Evolutionary conservation across 2,113 vertebrate species (phyloP).

Genomic region (Spea bombifrons): DNA sequence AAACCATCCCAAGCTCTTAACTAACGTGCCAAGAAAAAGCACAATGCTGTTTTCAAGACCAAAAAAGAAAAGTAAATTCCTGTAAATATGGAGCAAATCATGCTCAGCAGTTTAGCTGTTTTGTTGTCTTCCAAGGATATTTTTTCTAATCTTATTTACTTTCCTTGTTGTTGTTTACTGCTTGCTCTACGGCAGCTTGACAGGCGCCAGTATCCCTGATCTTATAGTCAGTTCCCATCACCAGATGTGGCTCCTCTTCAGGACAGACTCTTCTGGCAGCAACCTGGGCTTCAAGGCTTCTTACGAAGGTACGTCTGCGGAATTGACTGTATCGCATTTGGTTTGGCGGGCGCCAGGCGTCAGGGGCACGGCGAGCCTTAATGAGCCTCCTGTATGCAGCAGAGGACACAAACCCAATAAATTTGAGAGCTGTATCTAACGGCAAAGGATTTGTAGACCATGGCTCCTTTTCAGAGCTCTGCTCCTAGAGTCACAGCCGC

Average conservation of each 20-base stretch:
- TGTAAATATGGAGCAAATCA: too few species aligned
- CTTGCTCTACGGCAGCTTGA: conserved; percentile 71
- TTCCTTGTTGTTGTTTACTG: conserved; percentile 5
- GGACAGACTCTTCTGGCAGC: conserved; percentile 92
- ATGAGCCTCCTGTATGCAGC: neutral
- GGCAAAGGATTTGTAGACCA: neutral
- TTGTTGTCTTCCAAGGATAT: neutral
- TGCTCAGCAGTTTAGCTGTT: too few species aligned
- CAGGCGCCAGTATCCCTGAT: conserved; percentile 88
- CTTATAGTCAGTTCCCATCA: conserved; percentile 95
- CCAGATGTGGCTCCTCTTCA: conserved; percentile 99
- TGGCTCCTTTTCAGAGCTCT: neutral
- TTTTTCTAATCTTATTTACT: neutral
- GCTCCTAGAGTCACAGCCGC: neutral
- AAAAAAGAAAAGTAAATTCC: too few species aligned
- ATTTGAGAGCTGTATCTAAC: neutral
- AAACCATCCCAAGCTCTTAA: too few species aligned
- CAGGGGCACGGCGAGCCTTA: neutral
- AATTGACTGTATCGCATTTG: neutral
- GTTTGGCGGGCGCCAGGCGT: neutral
- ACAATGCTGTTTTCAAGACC: too few species aligned
- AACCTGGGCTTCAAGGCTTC: conserved; percentile 93
- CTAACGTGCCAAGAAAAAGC: too few species aligned
- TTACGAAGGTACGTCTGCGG: conserved; percentile 78
- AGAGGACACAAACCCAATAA: neutral